Evolutionary conservation across 64 coral and sea anemone genomes (phyloP).

Genomic region (Montipora efflorescens): DNA sequence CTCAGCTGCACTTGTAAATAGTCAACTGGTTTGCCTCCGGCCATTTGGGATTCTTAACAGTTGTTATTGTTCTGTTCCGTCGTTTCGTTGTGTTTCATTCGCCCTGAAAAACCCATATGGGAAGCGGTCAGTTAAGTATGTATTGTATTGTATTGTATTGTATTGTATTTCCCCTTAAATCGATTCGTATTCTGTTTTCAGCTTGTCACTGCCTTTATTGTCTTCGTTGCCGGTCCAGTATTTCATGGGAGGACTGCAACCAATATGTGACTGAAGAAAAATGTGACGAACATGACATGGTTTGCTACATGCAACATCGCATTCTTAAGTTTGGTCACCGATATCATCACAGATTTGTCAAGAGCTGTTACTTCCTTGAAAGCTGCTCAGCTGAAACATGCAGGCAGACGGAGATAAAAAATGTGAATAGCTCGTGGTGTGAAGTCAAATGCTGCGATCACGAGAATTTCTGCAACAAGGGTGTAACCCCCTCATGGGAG

Average conservation of each 20-base stretch:
- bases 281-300: background rate
- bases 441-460: background rate
- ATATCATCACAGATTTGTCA: background rate
- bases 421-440: background rate
- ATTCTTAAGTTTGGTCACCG: background rate
- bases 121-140: too few species aligned
- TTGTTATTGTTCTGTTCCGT: too few species aligned
- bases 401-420: background rate
- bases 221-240: background rate
- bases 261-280: background rate
- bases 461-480: background rate
- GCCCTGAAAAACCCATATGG: too few species aligned
- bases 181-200: background rate
- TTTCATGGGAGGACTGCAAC: conserved; percentile 11
- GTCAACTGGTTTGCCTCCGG: too few species aligned
- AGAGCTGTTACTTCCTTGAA: background rate
- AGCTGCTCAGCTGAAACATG: background rate
- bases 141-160: too few species aligned
- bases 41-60: too few species aligned
- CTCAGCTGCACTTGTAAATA: too few species aligned
- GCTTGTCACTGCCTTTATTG: background rate
- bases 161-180: too few species aligned
- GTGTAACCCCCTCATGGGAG: background rate
- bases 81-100: too few species aligned
- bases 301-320: background rate